Evolutionary conservation across 1,140 invertebrate species (phyloP).

Genomic region (Drosophila suzukii): DNA sequence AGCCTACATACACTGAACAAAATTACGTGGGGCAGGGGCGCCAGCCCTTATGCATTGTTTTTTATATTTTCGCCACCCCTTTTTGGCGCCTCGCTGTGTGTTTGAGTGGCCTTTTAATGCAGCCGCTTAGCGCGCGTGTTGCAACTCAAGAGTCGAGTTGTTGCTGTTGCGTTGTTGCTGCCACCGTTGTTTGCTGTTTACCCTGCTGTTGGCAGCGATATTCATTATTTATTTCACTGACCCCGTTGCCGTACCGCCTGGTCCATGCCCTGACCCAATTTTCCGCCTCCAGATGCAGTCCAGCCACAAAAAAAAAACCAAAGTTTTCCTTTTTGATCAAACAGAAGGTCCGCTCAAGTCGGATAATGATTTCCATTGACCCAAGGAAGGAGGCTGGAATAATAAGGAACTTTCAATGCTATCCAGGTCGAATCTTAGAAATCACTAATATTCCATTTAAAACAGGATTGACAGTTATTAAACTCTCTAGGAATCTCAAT

Average conservation of each 20-base stretch:
- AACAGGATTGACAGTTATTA: no score
- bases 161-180: slow-evolving; percentile 9
- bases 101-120: slow-evolving; percentile 73
- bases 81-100: slow-evolving; percentile 25
- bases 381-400: no score
- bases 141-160: slow-evolving; percentile 58
- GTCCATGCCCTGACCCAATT: slow-evolving; percentile 62
- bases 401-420: background rate
- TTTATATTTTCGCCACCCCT: background rate
- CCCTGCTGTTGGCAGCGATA: slow-evolving; percentile 59
- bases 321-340: background rate
- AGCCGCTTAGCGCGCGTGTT: slow-evolving; percentile 70
- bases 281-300: background rate
- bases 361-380: background rate
- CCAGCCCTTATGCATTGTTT: background rate
- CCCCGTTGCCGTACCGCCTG: slow-evolving; percentile 57
- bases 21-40: background rate
- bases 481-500: no score
- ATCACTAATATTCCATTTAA: no score
- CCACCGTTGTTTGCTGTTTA: slow-evolving; percentile 15
- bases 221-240: slow-evolving; percentile 77
- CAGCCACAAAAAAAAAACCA: background rate
- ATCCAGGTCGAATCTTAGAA: no score
- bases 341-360: background rate
- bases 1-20: slow-evolving; percentile 15